These are phyloP conservation scores for Lissocephala sabroskyi DNA, from an alignment of 2,888 invertebrate species.

Conservation along the genomic window DNA sequence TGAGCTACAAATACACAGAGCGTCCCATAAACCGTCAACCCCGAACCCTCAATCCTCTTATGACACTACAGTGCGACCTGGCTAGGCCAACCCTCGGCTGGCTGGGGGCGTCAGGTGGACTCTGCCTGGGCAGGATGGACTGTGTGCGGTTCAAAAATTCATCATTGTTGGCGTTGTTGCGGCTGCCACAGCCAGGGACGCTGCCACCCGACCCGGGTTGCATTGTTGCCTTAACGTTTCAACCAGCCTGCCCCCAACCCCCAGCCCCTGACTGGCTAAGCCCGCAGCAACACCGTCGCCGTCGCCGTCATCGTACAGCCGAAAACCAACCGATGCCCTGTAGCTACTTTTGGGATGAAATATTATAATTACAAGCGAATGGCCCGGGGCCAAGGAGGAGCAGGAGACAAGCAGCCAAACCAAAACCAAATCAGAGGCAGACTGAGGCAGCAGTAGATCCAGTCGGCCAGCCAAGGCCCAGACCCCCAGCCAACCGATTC, in stretches of 20 bases:
- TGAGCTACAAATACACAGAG: constrained; percentile 2
- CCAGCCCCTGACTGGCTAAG: background rate
- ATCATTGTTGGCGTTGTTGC: constrained; percentile 52
- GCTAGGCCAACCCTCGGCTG: background rate
- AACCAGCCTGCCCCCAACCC: constrained; percentile 10
- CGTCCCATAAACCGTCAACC: background rate
- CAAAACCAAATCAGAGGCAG: constrained; percentile 1
- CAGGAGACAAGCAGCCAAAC: constrained; percentile 20
- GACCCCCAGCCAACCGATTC: constrained; percentile 16
- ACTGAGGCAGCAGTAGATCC: background rate
- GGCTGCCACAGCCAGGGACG: constrained; percentile 25
- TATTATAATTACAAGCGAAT: constrained; percentile 73
- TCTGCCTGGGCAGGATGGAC: constrained; percentile 32
- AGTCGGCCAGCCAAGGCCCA: background rate
- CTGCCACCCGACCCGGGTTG: constrained; percentile 1
- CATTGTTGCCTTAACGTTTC: constrained; percentile 8
- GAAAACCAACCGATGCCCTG: constrained; percentile 64
- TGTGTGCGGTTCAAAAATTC: constrained; percentile 58
- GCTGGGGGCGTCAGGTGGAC: background rate
- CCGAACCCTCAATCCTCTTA: constrained; percentile 7
- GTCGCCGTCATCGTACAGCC: constrained; percentile 39
- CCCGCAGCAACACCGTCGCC: constrained; percentile 6
- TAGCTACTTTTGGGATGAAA: constrained; percentile 72
- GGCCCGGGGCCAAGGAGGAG: constrained; percentile 57
- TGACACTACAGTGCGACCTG: background rate